Conservation (phyloP, 2,888 invertebrate species). For the Metellina segmentata region DNA sequence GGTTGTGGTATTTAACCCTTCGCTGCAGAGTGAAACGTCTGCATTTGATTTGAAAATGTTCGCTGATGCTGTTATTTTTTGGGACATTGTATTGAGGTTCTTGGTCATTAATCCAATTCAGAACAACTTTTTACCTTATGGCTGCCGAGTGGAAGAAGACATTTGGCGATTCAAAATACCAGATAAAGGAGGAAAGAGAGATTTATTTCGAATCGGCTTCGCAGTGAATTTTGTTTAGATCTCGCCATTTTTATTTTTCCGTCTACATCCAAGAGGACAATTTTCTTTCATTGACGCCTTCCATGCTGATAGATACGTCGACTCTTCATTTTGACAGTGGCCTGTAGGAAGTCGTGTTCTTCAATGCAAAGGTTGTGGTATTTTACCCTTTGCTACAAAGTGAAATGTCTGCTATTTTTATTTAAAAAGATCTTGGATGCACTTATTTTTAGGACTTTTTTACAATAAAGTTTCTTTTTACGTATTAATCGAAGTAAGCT, state of each 20-base stretch:
- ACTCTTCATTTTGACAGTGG: not conserved
- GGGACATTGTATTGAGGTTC: too few relatives aligned
- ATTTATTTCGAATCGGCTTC: too few relatives aligned
- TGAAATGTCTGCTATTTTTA: not conserved
- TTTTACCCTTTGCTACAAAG: not conserved
- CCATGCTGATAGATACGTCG: not conserved
- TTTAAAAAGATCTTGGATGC: too few relatives aligned
- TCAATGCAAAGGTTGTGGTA: not conserved
- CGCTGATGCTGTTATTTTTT: too few relatives aligned
- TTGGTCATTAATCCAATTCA: conserved; percentile 47
- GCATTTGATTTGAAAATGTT: not conserved
- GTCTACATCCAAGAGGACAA: too few relatives aligned
- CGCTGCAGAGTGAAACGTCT: not conserved
- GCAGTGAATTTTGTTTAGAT: too few relatives aligned
- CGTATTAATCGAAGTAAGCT: too few relatives aligned
- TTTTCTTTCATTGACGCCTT: not conserved
- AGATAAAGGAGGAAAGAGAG: too few relatives aligned
- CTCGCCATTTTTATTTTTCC: too few relatives aligned
- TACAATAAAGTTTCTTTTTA: too few relatives aligned
- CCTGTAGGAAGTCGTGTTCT: not conserved
- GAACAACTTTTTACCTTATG: conserved; percentile 21
- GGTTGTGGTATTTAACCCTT: conserved; percentile 1
- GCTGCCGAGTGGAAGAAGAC: not conserved
- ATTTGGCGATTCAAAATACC: not conserved
- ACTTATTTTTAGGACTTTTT: too few relatives aligned